Percentiles rank a stretch among this genome's conserved stretches.
phyloP scores from a whole-genome alignment of 35 echinoderm and acorn worm genomes.

The Diadema setosum region DNA sequence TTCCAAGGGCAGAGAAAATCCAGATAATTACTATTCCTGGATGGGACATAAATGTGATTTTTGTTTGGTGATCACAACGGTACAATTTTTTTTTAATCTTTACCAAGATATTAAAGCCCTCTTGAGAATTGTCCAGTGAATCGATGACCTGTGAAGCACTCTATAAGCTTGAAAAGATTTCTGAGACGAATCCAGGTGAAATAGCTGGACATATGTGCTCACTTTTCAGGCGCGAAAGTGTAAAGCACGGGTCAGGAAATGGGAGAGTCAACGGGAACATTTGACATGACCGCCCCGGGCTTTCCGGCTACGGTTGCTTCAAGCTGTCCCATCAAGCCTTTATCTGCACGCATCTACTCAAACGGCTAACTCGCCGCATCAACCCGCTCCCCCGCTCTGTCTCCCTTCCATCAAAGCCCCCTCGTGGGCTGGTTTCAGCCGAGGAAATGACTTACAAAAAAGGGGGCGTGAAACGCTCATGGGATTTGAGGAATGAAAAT shows the following conservation, averaged over 20 bases:
- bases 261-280: neutral
- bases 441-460: neutral
- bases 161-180: neutral
- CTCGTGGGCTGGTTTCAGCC: neutral
- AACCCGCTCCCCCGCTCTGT: neutral
- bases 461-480: conserved; percentile 3
- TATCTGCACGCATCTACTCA: neutral
- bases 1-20: too few species aligned
- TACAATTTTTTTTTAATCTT: too few species aligned
- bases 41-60: too few species aligned
- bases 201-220: neutral
- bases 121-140: neutral
- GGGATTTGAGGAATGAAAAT: conserved; percentile 35
- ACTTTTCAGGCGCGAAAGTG: neutral
- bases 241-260: neutral
- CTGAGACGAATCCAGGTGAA: neutral
- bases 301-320: neutral
- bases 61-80: too few species aligned
- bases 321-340: neutral
- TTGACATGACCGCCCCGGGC: conserved; percentile 25
- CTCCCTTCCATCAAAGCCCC: neutral
- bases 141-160: conserved; percentile 6
- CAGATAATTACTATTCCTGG: too few species aligned
- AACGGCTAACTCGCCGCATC: neutral
- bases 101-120: too few species aligned